These are phyloP conservation scores for Choreutis nemorana DNA, from an alignment of 2,888 invertebrate species.

Conservation along the genomic window DNA sequence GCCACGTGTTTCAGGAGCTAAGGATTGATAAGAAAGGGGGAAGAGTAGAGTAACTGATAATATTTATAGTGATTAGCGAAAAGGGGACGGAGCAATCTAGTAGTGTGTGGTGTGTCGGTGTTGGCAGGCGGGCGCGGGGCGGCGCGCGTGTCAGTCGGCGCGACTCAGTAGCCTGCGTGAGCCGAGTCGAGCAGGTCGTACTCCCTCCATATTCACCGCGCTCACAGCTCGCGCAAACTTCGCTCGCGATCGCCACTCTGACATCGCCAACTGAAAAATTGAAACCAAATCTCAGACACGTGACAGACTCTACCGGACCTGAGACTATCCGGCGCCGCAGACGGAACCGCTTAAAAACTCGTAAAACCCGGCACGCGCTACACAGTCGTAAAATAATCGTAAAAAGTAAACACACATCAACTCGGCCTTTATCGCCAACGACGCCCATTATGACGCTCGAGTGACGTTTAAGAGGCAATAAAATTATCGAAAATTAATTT, in stretches of 20 bases:
- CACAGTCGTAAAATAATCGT: constrained; percentile 64
- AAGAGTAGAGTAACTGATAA: constrained; percentile 60
- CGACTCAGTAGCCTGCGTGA: constrained; percentile 72
- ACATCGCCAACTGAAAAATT: constrained; percentile 23
- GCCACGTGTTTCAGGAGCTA: constrained; percentile 44
- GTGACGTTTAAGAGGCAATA: constrained; percentile 65
- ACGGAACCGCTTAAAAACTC: constrained; percentile 55
- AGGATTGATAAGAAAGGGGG: constrained; percentile 55
- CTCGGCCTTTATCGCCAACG: constrained; percentile 61
- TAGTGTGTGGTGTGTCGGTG: constrained; percentile 30
- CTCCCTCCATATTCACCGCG: constrained; percentile 30
- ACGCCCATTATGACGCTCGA: constrained; percentile 63
- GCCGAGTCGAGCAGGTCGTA: constrained; percentile 69
- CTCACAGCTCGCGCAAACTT: constrained; percentile 53
- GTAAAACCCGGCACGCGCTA: constrained; percentile 62
- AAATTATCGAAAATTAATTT: constrained; percentile 61
- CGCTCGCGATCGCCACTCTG: constrained; percentile 40
- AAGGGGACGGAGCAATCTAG: constrained; percentile 63
- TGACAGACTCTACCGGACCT: constrained; percentile 15
- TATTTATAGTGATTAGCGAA: constrained; percentile 65
- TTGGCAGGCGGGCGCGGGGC: constrained; percentile 60
- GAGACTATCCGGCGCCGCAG: constrained; percentile 40
- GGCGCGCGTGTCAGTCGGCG: constrained; percentile 67
- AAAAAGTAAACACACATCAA: constrained; percentile 65
- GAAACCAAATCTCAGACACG: constrained; percentile 14